Percentiles rank a stretch among this genome's conserved stretches.
phyloP scores from a whole-genome alignment of 2,797 vertebrate genomes.

The Lophotriccus pileatus region DNA sequence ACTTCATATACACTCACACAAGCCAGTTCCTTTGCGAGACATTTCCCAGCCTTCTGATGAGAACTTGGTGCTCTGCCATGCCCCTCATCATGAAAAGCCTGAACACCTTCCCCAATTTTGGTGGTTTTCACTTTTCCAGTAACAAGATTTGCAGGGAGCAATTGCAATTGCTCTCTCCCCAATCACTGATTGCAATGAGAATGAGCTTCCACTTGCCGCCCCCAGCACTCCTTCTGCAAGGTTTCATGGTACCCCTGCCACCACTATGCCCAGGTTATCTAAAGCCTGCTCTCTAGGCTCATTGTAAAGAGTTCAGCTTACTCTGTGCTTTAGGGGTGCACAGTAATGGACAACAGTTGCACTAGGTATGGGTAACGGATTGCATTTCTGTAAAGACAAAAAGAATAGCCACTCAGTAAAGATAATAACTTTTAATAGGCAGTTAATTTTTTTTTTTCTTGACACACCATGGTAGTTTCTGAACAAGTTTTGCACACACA shows the following conservation, averaged over 20 bases:
- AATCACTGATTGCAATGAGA: not conserved
- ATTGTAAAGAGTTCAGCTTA: not conserved
- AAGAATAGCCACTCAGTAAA: not conserved
- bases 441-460: not conserved
- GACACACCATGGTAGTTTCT: not conserved
- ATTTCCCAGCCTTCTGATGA: not conserved
- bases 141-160: not conserved
- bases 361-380: not conserved
- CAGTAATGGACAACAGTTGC: not conserved
- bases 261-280: not conserved
- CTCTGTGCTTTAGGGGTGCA: not conserved
- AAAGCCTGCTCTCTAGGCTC: not conserved
- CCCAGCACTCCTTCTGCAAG: not conserved
- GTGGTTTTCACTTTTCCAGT: not conserved
- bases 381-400: not conserved
- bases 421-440: slow-evolving; percentile 51
- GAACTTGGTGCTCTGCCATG: not conserved
- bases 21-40: not conserved
- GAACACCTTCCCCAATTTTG: not conserved
- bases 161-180: not conserved
- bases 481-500: not conserved
- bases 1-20: not conserved
- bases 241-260: not conserved
- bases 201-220: not conserved
- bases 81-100: not conserved